Conservation (phyloP, 2,113 vertebrate genomes). For the Scatophagus argus region DNA sequence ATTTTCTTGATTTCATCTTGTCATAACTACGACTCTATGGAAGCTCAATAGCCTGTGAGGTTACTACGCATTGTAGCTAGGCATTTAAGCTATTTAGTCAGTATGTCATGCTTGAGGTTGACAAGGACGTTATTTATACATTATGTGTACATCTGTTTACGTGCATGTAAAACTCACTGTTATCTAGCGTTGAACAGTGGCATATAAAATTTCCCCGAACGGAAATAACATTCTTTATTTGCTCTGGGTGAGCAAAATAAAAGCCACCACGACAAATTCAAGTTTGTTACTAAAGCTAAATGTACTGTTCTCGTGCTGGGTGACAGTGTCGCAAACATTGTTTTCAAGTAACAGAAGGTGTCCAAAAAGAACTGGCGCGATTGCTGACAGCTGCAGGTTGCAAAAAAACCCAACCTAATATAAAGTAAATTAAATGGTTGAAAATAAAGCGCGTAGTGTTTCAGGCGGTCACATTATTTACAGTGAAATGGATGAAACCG, state of each 20-base stretch:
- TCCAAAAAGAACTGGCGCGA: background rate
- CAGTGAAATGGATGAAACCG: slow-evolving; percentile 44
- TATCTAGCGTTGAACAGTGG: slow-evolving; percentile 31
- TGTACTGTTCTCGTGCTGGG: background rate
- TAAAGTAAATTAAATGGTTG: slow-evolving; percentile 14
- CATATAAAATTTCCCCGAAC: slow-evolving; percentile 49
- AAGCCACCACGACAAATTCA: slow-evolving; percentile 25
- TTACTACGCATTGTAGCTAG: slow-evolving; percentile 48
- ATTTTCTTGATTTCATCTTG: background rate
- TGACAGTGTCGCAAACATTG: slow-evolving; percentile 4
- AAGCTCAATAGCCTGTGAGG: slow-evolving; percentile 20
- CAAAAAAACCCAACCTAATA: background rate
- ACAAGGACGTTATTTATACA: slow-evolving; percentile 2
- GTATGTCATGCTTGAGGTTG: slow-evolving; percentile 10
- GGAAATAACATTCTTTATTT: slow-evolving; percentile 65
- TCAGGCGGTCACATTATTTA: slow-evolving; percentile 45
- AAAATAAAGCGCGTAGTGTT: slow-evolving; percentile 44
- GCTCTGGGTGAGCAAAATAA: slow-evolving; percentile 29
- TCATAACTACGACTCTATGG: background rate
- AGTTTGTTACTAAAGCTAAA: slow-evolving; percentile 36
- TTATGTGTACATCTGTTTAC: slow-evolving; percentile 45
- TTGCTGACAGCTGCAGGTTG: slow-evolving; percentile 17
- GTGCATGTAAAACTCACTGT: slow-evolving; percentile 52
- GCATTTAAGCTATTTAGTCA: slow-evolving; percentile 45
- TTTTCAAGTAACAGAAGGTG: background rate